phyloP scores from a whole-genome alignment of 2,113 vertebrate genomes.

The Nestor notabilis region DNA sequence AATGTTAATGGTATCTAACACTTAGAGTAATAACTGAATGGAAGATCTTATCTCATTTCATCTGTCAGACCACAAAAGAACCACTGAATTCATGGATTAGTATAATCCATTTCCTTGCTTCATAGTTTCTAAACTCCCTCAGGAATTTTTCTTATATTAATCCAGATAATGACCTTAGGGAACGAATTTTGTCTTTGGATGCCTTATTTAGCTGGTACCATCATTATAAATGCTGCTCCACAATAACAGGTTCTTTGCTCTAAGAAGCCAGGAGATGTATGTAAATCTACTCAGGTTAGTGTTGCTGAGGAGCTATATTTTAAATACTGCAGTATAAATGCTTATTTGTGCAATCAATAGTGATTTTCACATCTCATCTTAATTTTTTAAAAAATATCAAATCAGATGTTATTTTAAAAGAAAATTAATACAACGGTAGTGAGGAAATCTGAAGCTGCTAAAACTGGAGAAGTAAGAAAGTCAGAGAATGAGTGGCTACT shows the following conservation, averaged over 20 bases:
- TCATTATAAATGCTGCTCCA: not conserved
- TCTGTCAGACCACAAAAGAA: not conserved
- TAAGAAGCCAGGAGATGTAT: not conserved
- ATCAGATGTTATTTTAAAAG: not conserved
- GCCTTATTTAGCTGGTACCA: not conserved
- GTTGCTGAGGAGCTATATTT: not conserved
- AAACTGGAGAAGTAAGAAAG: not conserved
- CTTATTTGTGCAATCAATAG: not conserved
- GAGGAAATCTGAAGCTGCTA: not conserved
- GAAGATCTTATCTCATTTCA: not conserved
- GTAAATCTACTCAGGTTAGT: not conserved
- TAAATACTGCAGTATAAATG: not conserved
- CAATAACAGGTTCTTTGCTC: not conserved
- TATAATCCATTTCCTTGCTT: conserved; percentile 8
- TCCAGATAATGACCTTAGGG: not conserved
- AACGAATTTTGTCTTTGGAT: conserved; percentile 17
- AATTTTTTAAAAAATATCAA: not conserved
- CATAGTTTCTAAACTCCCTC: not conserved
- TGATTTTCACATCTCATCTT: not conserved
- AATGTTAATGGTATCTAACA: not conserved
- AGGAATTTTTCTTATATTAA: conserved; percentile 12
- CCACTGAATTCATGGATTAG: not conserved
- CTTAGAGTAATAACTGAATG: not conserved
- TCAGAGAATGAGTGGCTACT: not conserved
- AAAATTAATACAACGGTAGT: not conserved